Evolutionary conservation across 2,113 vertebrate genomes (phyloP), one percentile per base, ranked within the genome.

Genomic region (Mugil cephalus): DNA sequence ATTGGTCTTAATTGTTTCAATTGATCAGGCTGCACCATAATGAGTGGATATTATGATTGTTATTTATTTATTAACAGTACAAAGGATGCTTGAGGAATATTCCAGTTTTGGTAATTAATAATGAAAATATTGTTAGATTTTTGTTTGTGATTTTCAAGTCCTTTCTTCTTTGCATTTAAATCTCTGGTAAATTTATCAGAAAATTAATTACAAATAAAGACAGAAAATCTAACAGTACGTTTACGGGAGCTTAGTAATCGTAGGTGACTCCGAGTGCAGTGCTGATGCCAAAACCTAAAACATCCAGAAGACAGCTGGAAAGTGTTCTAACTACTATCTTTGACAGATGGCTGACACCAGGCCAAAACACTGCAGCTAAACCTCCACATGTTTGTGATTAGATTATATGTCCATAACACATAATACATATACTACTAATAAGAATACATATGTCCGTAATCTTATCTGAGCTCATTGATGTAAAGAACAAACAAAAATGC

Each of bases 331-430:
- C 50, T 1, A 18, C n/a, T 34, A 46, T 69, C 60, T 69, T 60
- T 79, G 66, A 79, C 87, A 87, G 88, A 87, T 87, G 87, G 80
- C 36, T 75, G 66, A 42, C 48, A 67, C 46, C 47, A 19, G 67
- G 10, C 9, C 42, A 77, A 68, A 5, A 67, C 12, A 43, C 46
- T 30, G 30, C 53, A 54, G 39, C 10, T 15, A 45, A 62, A 18
- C 1, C 1, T 24, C 0, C 35, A 18, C 4, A 4, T 13, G n/a
- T 13, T 13, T 50, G n/a, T 19, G 8, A 53, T 13, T 50, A 8
- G 3, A 42, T 43, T 11, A 24, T 7, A 51, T 42, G n/a, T 3
- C 15, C 48, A 56, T 18, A 56, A 48, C 9, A 4, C 10, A 38
- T 7, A 19, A 19, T 10, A 52, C 1, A 69, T 40, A 66, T 10